Evolutionary conservation across 2,888 invertebrate species (phyloP).

Genomic region (Cancer borealis): DNA sequence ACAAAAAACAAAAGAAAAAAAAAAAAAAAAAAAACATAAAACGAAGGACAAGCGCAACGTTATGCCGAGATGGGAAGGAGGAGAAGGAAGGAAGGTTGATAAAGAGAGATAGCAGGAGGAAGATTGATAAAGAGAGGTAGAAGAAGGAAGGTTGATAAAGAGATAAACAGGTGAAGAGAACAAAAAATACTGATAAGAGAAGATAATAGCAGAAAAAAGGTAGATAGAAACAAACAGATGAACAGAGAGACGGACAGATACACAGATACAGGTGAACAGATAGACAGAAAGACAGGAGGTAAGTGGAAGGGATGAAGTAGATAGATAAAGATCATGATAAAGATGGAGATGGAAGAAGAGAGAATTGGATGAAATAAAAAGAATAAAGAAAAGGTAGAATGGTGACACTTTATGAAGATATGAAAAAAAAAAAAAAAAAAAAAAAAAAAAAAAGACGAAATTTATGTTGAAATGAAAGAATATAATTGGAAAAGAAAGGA

Average conservation of each 20-base stretch:
- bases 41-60: too few relatives aligned
- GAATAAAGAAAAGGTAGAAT: constrained; percentile 18
- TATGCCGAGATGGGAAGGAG: too few relatives aligned
- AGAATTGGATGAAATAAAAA: constrained; percentile 30
- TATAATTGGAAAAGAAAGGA: background rate
- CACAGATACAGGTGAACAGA: background rate
- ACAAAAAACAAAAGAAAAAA: too few relatives aligned
- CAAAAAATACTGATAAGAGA: too few relatives aligned
- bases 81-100: too few relatives aligned
- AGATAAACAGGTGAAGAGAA: too few relatives aligned
- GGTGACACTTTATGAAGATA: too few relatives aligned
- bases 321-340: background rate
- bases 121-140: too few relatives aligned
- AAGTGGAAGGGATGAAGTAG: background rate
- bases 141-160: too few relatives aligned
- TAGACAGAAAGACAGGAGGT: background rate
- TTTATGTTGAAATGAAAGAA: too few relatives aligned
- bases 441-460: background rate
- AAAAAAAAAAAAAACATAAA: too few relatives aligned
- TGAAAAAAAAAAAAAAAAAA: background rate
- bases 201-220: background rate
- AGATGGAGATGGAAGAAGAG: background rate
- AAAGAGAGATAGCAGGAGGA: too few relatives aligned
- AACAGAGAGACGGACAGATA: background rate
- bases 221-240: background rate